These are phyloP conservation scores for Alloscopus bannaensis DNA, from an alignment of 2,888 invertebrate genomes.

Conservation along the genomic window DNA sequence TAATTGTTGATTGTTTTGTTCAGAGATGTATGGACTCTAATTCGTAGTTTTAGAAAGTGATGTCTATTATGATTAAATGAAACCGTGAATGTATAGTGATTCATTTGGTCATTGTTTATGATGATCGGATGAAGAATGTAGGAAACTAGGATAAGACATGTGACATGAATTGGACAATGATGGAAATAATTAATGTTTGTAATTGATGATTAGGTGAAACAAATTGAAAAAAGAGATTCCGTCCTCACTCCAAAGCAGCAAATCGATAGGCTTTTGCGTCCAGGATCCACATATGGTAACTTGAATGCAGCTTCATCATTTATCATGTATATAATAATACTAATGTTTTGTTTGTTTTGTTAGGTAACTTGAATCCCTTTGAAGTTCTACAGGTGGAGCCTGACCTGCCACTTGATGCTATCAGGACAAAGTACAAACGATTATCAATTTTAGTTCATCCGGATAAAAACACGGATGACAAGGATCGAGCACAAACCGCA, in stretches of 20 bases:
- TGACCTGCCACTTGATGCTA: constrained; percentile 90
- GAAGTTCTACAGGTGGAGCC: constrained; percentile 95
- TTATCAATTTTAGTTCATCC: constrained; percentile 99
- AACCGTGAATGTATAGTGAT: too few species aligned
- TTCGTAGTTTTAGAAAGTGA: too few species aligned
- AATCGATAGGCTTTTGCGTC: constrained; percentile 94
- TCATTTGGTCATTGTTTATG: too few species aligned
- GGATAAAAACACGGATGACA: constrained; percentile 98
- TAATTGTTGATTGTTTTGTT: not conserved
- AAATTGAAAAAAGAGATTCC: constrained; percentile 98
- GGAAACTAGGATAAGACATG: not conserved
- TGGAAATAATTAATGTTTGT: constrained; percentile 1
- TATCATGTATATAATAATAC: too few species aligned
- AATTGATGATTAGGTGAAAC: constrained; percentile 87
- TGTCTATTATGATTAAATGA: too few species aligned
- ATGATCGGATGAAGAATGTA: too few species aligned
- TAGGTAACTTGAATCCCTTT: constrained; percentile 97
- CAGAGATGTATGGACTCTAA: too few species aligned
- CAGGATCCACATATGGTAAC: constrained; percentile 99
- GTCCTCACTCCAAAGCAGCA: constrained; percentile 97
- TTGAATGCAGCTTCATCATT: too few species aligned
- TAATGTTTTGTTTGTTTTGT: too few species aligned
- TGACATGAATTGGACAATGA: too few species aligned
- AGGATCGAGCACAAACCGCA: constrained; percentile 93
- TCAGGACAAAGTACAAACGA: constrained; percentile 97